Percentiles rank a stretch among this genome's conserved stretches.
These are phyloP conservation scores for Spongilla lacustris DNA, from an alignment of 37 sponge, comb jelly and placozoan genomes.

Conservation along the genomic window DNA sequence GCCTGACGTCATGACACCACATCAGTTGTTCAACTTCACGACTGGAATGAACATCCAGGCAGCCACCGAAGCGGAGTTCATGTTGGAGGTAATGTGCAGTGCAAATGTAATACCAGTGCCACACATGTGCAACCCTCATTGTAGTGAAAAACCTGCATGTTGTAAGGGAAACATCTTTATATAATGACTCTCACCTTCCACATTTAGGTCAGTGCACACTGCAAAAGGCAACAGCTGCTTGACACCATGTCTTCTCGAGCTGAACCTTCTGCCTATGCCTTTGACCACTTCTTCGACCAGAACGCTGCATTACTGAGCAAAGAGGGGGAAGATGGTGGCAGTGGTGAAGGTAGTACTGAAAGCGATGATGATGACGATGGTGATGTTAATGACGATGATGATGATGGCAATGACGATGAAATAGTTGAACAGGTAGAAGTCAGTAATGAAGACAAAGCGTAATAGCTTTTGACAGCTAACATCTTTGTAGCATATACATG, in stretches of 20 bases:
- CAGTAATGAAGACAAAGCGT: background rate
- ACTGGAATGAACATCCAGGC: conserved; percentile 57
- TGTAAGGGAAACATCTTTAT: no score
- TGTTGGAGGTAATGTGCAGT: background rate
- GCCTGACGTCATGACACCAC: conserved; percentile 44
- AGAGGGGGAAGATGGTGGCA: background rate
- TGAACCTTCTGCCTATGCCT: conserved; percentile 49
- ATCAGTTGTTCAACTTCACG: conserved; percentile 79
- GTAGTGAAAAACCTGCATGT: no score
- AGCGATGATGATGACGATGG: conserved; percentile 2
- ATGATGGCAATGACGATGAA: background rate
- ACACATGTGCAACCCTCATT: no score
- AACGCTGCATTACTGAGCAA: background rate
- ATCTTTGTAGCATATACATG: background rate
- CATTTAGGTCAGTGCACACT: conserved; percentile 35
- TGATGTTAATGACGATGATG: background rate
- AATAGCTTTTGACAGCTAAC: background rate
- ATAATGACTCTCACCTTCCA: no score
- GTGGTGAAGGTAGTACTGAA: background rate
- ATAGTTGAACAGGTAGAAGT: background rate
- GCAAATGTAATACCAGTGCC: background rate
- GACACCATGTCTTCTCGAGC: conserved; percentile 29
- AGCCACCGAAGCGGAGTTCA: conserved; percentile 57
- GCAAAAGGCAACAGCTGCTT: conserved; percentile 24
- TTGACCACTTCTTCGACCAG: conserved; percentile 82